Conservation (phyloP, 2,888 invertebrate genomes). For the Drosophila cognata region DNA sequence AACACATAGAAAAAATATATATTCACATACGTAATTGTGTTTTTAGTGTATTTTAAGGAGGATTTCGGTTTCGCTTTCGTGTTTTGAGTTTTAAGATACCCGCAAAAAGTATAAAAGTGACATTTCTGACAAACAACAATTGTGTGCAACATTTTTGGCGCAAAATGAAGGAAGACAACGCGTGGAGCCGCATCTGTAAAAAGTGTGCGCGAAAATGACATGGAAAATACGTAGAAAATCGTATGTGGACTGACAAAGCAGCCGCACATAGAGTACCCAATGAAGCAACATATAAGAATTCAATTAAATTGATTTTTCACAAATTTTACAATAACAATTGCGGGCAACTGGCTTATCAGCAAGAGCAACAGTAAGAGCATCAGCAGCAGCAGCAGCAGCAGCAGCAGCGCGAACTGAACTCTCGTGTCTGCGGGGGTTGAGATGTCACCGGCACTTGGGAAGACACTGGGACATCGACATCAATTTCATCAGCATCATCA, state of each 20-base stretch:
- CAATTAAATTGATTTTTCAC: conserved; percentile 40
- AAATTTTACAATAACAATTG: conserved; percentile 42
- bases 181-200: conserved; percentile 29
- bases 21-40: conserved; percentile 33
- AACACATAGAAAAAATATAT: conserved; percentile 25
- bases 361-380: background rate
- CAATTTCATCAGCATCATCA: conserved; percentile 36
- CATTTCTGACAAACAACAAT: conserved; percentile 35
- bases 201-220: conserved; percentile 73
- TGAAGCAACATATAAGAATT: conserved; percentile 26
- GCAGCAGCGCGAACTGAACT: conserved; percentile 36
- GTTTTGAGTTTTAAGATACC: background rate
- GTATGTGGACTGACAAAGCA: conserved; percentile 62
- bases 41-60: conserved; percentile 23
- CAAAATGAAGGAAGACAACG: conserved; percentile 59
- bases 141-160: conserved; percentile 68
- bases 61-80: conserved; percentile 12
- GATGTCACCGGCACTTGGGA: conserved; percentile 57
- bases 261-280: conserved; percentile 31
- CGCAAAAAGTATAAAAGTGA: conserved; percentile 36
- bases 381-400: conserved; percentile 2
- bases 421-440: conserved; percentile 44
- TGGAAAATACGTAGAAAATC: conserved; percentile 81
- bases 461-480: conserved; percentile 48
- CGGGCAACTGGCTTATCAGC: conserved; percentile 48